These are phyloP conservation scores for Agrypnus murinus DNA, from an alignment of 2,888 invertebrate species.

Conservation along the genomic window DNA sequence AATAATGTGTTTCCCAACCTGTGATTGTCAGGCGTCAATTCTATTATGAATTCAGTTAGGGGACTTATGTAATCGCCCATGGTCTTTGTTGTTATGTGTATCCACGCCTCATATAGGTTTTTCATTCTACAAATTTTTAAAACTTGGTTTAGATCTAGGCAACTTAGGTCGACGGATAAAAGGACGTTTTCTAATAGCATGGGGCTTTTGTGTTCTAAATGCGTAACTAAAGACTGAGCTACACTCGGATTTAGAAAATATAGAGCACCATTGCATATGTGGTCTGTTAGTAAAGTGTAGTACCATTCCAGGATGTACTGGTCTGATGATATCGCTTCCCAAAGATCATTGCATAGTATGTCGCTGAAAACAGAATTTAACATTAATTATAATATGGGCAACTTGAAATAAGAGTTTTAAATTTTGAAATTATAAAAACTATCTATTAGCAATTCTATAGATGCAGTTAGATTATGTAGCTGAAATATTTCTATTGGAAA, in stretches of 20 bases:
- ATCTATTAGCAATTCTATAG: neutral
- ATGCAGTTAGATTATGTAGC: too few relatives aligned
- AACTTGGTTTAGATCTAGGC: conserved; percentile 85
- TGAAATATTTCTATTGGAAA: too few relatives aligned
- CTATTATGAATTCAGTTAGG: conserved; percentile 79
- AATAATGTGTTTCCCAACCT: conserved; percentile 87
- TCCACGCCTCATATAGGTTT: conserved; percentile 80
- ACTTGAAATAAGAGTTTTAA: neutral
- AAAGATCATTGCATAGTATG: conserved; percentile 77
- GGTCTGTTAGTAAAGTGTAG: conserved; percentile 81
- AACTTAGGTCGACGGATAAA: conserved; percentile 82
- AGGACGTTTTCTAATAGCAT: conserved; percentile 81
- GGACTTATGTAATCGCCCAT: conserved; percentile 84
- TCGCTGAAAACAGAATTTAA: conserved; percentile 68
- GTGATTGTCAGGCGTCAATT: conserved; percentile 72
- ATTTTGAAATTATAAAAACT: too few relatives aligned
- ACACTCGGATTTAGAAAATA: conserved; percentile 79
- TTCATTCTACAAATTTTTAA: conserved; percentile 73
- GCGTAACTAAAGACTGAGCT: conserved; percentile 82
- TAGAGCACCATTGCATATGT: conserved; percentile 79
- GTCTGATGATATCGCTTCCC: conserved; percentile 75
- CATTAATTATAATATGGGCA: neutral
- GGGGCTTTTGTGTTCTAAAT: conserved; percentile 77
- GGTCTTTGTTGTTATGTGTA: conserved; percentile 86
- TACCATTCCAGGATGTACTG: conserved; percentile 73